Percentiles rank a stretch among this genome's conserved stretches.
phyloP scores from a whole-genome alignment of 2,797 vertebrate species.

The Sebastiscus albofasciatus region DNA sequence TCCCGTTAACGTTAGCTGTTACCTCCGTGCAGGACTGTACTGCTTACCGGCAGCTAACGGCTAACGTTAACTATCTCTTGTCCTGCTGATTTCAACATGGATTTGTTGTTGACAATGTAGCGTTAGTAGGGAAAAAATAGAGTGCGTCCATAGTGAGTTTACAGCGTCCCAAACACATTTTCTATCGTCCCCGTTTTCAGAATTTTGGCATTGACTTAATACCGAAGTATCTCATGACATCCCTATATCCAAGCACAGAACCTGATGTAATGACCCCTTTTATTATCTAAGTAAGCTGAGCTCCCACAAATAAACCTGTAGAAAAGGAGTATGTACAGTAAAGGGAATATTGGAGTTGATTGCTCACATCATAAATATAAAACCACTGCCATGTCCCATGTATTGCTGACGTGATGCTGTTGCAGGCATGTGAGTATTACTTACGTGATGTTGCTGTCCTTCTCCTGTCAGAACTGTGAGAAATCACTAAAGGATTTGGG shows the following conservation, averaged over 20 bases:
- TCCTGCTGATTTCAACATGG: no score
- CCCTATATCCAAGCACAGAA: neutral
- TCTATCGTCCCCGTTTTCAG: no score
- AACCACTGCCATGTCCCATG: neutral
- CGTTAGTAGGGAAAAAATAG: no score
- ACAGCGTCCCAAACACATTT: no score
- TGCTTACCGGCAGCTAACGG: no score
- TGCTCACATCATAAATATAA: neutral
- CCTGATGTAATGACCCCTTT: neutral
- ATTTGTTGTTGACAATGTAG: no score
- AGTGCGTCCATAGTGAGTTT: no score
- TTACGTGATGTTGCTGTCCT: neutral
- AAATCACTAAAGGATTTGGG: conserved; percentile 65
- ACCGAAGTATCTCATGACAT: neutral
- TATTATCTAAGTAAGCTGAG: neutral
- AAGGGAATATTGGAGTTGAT: neutral
- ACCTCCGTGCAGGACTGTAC: no score
- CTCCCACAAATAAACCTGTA: neutral
- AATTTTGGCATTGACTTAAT: no score
- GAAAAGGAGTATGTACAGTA: neutral
- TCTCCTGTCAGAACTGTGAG: conserved; percentile 72
- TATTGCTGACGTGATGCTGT: no score
- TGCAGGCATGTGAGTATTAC: neutral
- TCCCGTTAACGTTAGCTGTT: no score
- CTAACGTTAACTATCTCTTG: no score